phyloP scores from a whole-genome alignment of 2,888 invertebrate genomes.

The Cinara cedri region DNA sequence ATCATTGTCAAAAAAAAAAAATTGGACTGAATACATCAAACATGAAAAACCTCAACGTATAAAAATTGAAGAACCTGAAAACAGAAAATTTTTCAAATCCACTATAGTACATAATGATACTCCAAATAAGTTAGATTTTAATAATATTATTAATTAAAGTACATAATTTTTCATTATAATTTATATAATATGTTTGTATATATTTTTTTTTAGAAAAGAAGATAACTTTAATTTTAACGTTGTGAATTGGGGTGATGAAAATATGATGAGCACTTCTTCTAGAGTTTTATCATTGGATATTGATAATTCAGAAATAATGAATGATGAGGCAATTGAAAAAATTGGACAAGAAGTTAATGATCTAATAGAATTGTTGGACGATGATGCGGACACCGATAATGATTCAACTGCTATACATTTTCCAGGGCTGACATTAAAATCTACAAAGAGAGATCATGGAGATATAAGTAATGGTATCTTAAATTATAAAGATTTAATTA shows the following conservation, averaged over 20 bases:
- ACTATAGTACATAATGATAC: slow-evolving; percentile 19
- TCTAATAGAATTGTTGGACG: slow-evolving; percentile 38
- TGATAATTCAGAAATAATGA: slow-evolving; percentile 29
- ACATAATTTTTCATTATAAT: neutral
- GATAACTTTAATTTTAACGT: slow-evolving; percentile 47
- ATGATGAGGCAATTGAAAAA: slow-evolving; percentile 29
- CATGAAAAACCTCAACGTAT: slow-evolving; percentile 43
- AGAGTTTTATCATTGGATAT: slow-evolving; percentile 8
- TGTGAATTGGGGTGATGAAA: slow-evolving; percentile 42
- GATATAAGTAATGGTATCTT: neutral
- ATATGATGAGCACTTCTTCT: slow-evolving; percentile 27
- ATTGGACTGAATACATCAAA: slow-evolving; percentile 35
- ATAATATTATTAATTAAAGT: neutral
- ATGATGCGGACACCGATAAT: slow-evolving; percentile 14
- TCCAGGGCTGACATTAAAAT: slow-evolving; percentile 29
- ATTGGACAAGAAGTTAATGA: slow-evolving; percentile 48
- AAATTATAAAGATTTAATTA: neutral
- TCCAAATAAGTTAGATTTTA: neutral
- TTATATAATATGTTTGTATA: neutral
- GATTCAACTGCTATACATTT: slow-evolving; percentile 19
- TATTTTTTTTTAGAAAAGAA: slow-evolving; percentile 25
- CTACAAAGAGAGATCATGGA: slow-evolving; percentile 35
- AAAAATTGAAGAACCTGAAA: slow-evolving; percentile 31
- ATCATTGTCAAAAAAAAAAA: slow-evolving; percentile 18
- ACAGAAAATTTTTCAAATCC: slow-evolving; percentile 52